Evolutionary conservation across 2,797 vertebrate species (phyloP), one percentile per base, ranked within the genome.

Genomic region (Psittacula echo): DNA sequence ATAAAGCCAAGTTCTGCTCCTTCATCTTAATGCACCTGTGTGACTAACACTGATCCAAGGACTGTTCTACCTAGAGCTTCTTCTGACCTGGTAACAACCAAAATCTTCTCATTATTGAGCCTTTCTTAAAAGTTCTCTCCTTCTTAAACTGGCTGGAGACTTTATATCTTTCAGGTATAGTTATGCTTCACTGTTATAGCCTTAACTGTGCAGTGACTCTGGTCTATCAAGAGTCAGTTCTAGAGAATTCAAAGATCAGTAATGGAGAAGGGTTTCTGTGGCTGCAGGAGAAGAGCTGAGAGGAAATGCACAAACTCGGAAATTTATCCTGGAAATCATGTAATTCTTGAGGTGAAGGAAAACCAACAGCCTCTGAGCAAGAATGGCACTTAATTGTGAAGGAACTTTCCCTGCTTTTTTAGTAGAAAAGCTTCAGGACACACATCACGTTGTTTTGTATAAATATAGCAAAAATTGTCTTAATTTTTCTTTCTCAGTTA

Each of bases 21-120:
- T 89, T 64, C 67, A 18, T n/a, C 62, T 34, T 65, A 21, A 37
- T 70, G 27, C 77, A 5, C 16, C 51, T 5, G 1, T 2, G 82
- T 50, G 85, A 17, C 34, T 47, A 60, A 78, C 65, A 11, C 70
- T 13, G 70, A 73, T 24, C 75, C 74, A 32, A 54, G 77, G 83
- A 66, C 70, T 84, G 34, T 41, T 86, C 76, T 77, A 82, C 82
- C 82, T 48, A 41, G 53, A 96, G 11, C 80, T 24, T 94, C n/a
- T 60, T 95, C 76, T 26, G 64, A 2, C 48, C 73, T 16, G 95
- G 96, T 97, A 96, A 96, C 0, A 2, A 84, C 22, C 11, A 19
- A 93, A 66, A 75, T 72, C 65, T 91, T 83, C 58, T 90, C 34
- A 5, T 91, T 93, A 10, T 80, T 84, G 53, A 66, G 22, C 68